Evolutionary conservation across 1,140 invertebrate genomes (phyloP), one percentile per base, ranked within the genome.

Genomic region (Ooceraea biroi): DNA sequence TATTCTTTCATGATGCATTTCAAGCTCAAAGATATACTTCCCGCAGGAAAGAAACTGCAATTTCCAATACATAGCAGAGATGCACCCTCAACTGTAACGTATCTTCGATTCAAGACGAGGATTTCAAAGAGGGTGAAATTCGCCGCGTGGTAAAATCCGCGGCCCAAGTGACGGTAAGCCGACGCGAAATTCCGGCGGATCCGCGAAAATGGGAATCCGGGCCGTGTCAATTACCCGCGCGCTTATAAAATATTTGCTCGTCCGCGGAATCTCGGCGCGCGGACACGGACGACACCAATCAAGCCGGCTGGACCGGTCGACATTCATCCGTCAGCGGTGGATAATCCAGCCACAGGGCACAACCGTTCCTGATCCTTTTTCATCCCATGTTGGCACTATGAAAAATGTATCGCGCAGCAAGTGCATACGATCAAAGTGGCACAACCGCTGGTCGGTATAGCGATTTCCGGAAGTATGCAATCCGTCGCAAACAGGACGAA

Each of bases 191-290:
- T 69, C 65, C 76, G 50, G 44, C 44, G 52, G 77, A 82, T 69
- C 19, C 65, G 46, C 48, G 66, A 61, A 84, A 84, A 83, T 55
- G 74, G 71, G 65, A 66, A 66, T 77, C 46, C 25, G 50, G 36
- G 25, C 57, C 46, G 84, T 69, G 84, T 86, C 84, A 86, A 86
- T 86, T 86, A 74, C 65, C 50, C 57, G 82, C 69, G 69, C 71
- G 60, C 83, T 84, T 86, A 86, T 84, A 76, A 86, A 86, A 85
- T 86, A 84, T 86, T 86, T 86, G 73, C 74, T 60, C 65, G 72
- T 52, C 52, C 52, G 84, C 52, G 66, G 74, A 83, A 61, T 83
- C 60, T 66, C 73, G 71, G 73, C 84, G 84, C 44, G 58, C 80
- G 57, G 30, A 83, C 69, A 78, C 50, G 71, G 61, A 25, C 25